Base-by-base conservation (phyloP, 1,140 invertebrate species). In the Drosophila parvula region DNA sequence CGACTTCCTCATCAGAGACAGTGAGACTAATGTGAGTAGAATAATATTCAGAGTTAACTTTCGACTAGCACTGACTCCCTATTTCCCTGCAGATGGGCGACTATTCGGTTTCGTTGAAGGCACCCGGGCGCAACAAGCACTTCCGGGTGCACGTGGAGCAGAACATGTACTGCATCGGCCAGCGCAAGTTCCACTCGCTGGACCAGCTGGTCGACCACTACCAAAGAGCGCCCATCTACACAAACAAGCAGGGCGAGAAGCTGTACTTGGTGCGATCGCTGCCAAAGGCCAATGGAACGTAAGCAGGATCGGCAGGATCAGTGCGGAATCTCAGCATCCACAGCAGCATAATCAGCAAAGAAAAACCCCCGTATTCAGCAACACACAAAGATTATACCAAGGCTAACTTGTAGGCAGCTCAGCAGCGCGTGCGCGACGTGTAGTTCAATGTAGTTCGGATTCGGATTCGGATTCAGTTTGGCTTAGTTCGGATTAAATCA, bases 151-250 rank as follows among this genome's bases (percentile, higher is more conserved):
- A 99, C 91, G 98, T 99, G 47, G 98, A 99, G 93, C 97, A 97
- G 75, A 95, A 95, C 32, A 94, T 98, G 59, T 99, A 98, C 92
- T 98, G 98, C 92, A 99, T 99, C 92, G 99, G 99, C 44, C 98
- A 99, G 93, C 96, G 99, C 88, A 98, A 97, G 93, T 99, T 99
- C 93, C 96, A 97, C 78, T 97, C 97, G 48, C 93, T 99, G 85
- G 98, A 99, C 92, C 98, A 99, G 92, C 94, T 99, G 70, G 98
- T 99, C 76, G 97, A 98, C 91, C 98, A 99, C 93, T 99, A 99
- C 93, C 98, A 98, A 93, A 96, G 97, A 91, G 98, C 98, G 75
- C 99, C 99, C 50, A 99, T 99, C 90, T 99, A 99, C 93, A 99
- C 97, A 70, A 98, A 98, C 93, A 98, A 98, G 92, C 96, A 97